Evolutionary conservation across 2,888 invertebrate species (phyloP), one percentile per base, ranked within the genome.

Genomic region (Rhodophaea formosa): DNA sequence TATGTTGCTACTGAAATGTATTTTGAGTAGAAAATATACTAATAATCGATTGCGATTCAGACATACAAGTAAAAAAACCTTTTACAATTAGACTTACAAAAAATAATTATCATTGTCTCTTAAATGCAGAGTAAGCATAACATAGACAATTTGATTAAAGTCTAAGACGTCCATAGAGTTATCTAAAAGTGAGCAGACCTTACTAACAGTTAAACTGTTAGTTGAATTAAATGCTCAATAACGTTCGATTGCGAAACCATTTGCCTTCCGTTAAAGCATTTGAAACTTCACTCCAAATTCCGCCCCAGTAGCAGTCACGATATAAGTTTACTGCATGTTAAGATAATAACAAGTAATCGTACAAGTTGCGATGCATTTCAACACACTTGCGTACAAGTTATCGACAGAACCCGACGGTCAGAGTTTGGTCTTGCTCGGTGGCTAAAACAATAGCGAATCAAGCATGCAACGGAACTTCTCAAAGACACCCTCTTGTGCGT

Each of bases 391-490:
- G 72, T 79, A 72, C 70, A 59, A 80, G 79, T 77, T 79, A 79
- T 79, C 69, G 76, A 59, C 66, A 65, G 70, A 32, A 35, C 23
- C 67, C 70, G 73, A 71, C 78, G 86, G 84, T 82, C 86, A 82
- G 82, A 88, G 85, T 87, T 86, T 79, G 77, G 79, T 76, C 72
- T 79, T 67, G 74, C 75, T 83, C 77, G 75, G 75, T 75, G 71
- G 75, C 81, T 86, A 80, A 86, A 87, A 89, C 87, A 89, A 88
- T 88, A 84, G 84, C 82, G 82, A 87, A 89, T 89, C 86, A 86
- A 88, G 84, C 86, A 88, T 90, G 88, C 88, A 86, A 80, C 82
- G 83, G 84, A 90, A 89, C 87, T 88, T 76, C 77, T 79, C 86
- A 81, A 86, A 87, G 85, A 88, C 84, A 86, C 82, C 83, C 82